phyloP scores from a whole-genome alignment of 2,888 invertebrate genomes.

The Meiosimyza decipiens region DNA sequence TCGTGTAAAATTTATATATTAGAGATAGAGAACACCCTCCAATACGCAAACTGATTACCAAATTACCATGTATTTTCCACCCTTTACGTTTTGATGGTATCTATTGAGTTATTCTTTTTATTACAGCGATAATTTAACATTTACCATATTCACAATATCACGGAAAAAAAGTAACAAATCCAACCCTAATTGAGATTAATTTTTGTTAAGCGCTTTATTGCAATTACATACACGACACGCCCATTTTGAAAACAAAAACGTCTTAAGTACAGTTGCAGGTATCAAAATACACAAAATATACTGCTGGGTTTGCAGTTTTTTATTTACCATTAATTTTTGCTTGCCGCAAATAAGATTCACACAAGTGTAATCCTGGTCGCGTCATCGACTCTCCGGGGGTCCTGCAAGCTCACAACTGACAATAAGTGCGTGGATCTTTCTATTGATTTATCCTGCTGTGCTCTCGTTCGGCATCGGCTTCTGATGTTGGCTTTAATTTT shows the following conservation, averaged over 20 bases:
- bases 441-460: slow-evolving; percentile 24
- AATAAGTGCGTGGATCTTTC: not conserved
- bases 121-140: too few relatives aligned
- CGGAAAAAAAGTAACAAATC: not conserved
- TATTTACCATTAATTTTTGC: not conserved
- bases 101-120: too few relatives aligned
- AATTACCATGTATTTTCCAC: too few relatives aligned
- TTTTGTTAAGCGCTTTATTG: slow-evolving; percentile 5
- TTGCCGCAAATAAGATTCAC: slow-evolving; percentile 23
- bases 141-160: too few relatives aligned
- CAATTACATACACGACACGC: slow-evolving; percentile 10
- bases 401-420: not conserved
- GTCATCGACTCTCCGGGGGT: slow-evolving; percentile 23
- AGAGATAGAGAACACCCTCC: too few relatives aligned
- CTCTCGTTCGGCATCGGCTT: slow-evolving; percentile 23
- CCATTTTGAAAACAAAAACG: not conserved
- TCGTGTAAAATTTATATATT: too few relatives aligned
- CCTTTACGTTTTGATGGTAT: too few relatives aligned
- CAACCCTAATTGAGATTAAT: slow-evolving; percentile 19
- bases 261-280: not conserved
- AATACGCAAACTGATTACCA: too few relatives aligned
- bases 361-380: slow-evolving; percentile 19
- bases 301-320: not conserved
- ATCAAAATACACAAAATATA: not conserved
- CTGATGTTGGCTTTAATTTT: slow-evolving; percentile 24